Base-by-base conservation (phyloP, 2,888 invertebrate genomes). In the Phalangium opilio region DNA sequence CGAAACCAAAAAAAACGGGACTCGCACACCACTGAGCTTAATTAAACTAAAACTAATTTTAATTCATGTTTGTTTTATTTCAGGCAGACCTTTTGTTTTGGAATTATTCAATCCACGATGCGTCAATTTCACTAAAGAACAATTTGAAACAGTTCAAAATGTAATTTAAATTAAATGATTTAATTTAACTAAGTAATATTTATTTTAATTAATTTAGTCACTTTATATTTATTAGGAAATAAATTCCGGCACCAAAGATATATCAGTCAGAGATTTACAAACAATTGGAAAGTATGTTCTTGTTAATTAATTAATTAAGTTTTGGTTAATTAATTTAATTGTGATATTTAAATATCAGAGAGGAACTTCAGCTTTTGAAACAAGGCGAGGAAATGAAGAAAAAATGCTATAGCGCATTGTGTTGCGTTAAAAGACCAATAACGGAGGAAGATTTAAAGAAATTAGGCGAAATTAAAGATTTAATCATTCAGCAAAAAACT, bases 51-150 rank as follows among this genome's bases (percentile, higher is more conserved):
- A 27, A 27, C 27, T 7, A 27, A 7, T 7, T 27, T 27, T 27
- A 27, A 27, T 8, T 27, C 8, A 27, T 27, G 27, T n/a, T n/a
- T n/a, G n/a, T 2, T 56, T 65, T 41, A 71, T 70, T 70, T 56
- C 70, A 50, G 96, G 96, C 0, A 70, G 96, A 8, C 96, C 96
- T 0, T 98, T 96, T 70, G 83, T 84, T 1, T 69, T 95, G 0
- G 90, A 95, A 72, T 74, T 89, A 36, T 61, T 76, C 1, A 77
- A 83, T 65, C 79, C 84, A 0, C 71, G 69, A 52, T 63, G 70
- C 18, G 72, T 74, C 15, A 64, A 67, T 33, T 67, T 81, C 53
- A 65, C 69, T 1, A 60, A 59, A 12, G 61, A 70, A 5, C 65
- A 75, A 47, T 71, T 82, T 41, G 60, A 65, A 38, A 50, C 64